Evolutionary conservation across 2,113 vertebrate genomes (phyloP).

Genomic region (Copsychus sechellarum): DNA sequence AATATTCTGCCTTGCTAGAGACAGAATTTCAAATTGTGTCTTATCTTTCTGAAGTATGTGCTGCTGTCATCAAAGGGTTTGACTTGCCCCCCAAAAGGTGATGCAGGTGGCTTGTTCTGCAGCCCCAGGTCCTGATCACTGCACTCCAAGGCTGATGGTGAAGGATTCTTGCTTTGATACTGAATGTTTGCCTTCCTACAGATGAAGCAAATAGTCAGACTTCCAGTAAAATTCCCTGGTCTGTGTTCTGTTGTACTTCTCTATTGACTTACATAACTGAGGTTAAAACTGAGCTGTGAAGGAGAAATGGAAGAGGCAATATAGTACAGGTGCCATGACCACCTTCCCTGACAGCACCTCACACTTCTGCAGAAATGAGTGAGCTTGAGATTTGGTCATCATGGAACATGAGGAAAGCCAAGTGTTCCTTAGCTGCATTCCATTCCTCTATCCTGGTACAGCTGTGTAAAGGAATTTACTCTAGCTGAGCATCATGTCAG

Average conservation of each 20-base stretch:
- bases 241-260: neutral
- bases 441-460: constrained; percentile 3
- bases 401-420: neutral
- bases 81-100: neutral
- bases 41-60: neutral
- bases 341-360: neutral
- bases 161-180: neutral
- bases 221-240: neutral
- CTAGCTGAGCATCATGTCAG: neutral
- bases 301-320: neutral
- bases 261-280: neutral
- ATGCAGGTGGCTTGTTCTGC: neutral
- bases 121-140: neutral
- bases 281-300: neutral
- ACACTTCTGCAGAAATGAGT: neutral
- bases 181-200: neutral
- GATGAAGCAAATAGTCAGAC: neutral
- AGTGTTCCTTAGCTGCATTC: neutral
- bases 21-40: neutral
- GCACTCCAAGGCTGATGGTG: neutral
- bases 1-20: neutral
- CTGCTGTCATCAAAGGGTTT: neutral
- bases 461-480: constrained; percentile 5
- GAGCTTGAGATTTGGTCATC: neutral
- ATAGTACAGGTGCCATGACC: neutral